A percentile compares a stretch with the other conserved stretches of the same genome.
Conservation (phyloP, 1,140 invertebrate genomes). For the Adoxophyes honmai region DNA sequence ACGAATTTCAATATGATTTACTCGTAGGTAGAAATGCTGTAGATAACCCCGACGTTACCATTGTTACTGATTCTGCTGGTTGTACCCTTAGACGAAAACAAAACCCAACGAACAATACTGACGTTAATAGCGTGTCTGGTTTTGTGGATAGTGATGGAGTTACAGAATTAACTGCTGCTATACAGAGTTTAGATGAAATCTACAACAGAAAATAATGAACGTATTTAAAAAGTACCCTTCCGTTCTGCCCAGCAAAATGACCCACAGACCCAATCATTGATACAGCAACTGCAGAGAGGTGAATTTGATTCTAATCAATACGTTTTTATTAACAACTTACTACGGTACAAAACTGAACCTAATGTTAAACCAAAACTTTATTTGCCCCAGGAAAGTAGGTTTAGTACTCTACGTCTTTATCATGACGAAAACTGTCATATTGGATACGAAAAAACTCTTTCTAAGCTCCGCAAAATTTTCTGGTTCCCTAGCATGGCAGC, state of each 20-base stretch:
- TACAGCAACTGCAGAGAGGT: too few relatives aligned
- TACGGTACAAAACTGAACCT: too few relatives aligned
- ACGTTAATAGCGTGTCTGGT: neutral
- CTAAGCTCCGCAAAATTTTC: too few relatives aligned
- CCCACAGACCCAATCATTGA: too few relatives aligned
- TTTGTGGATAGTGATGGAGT: neutral
- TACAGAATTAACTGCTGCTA: neutral
- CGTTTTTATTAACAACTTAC: too few relatives aligned
- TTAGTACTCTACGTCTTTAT: too few relatives aligned
- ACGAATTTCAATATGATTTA: neutral
- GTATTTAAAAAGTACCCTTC: neutral
- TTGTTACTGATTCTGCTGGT: neutral
- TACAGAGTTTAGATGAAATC: neutral
- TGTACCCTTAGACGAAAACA: neutral
- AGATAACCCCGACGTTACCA: neutral
- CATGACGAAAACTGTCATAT: too few relatives aligned
- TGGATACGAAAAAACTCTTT: too few relatives aligned
- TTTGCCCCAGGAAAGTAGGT: too few relatives aligned
- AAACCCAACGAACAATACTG: neutral
- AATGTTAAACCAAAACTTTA: too few relatives aligned
- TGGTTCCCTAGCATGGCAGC: too few relatives aligned
- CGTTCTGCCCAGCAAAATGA: neutral
- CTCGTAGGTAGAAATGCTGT: neutral
- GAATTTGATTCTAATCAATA: too few relatives aligned
- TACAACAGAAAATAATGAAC: neutral